Conservation (phyloP, 2,113 vertebrate species). For the Planiliza haematocheilus region DNA sequence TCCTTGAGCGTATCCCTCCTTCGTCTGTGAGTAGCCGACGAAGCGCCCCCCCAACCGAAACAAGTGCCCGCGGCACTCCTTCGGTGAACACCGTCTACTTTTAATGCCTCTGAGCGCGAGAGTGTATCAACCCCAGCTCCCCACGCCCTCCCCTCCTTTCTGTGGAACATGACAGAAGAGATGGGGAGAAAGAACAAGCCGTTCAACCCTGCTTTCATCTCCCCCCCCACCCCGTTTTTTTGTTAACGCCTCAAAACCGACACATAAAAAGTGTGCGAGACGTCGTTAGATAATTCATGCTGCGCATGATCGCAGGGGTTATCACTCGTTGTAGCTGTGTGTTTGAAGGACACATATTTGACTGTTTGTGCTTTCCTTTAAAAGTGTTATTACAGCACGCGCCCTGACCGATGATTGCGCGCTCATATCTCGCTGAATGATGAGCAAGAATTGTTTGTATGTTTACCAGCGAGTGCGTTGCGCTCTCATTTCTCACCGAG, state of each 20-base stretch:
- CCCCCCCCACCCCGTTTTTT: slow-evolving; percentile 22
- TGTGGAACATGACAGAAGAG: slow-evolving; percentile 55
- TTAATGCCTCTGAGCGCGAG: slow-evolving; percentile 10
- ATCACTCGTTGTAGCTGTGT: slow-evolving; percentile 6
- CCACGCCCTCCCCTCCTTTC: background rate
- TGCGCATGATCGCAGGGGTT: slow-evolving; percentile 3
- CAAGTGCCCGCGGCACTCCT: slow-evolving; percentile 22
- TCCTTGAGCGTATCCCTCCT: too few species aligned
- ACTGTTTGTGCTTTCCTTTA: slow-evolving; percentile 1
- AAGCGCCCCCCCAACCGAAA: too few species aligned
- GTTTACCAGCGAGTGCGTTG: slow-evolving; percentile 15
- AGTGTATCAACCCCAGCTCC: slow-evolving; percentile 50
- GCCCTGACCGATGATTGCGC: slow-evolving; percentile 16
- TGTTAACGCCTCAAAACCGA: slow-evolving; percentile 30
- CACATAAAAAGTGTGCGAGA: slow-evolving; percentile 1
- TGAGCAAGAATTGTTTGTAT: slow-evolving; percentile 19
- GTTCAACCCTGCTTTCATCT: slow-evolving; percentile 63
- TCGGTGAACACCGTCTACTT: background rate
- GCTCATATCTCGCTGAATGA: slow-evolving; percentile 4
- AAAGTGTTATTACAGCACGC: background rate
- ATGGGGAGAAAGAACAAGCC: slow-evolving; percentile 48
- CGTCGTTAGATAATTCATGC: slow-evolving; percentile 25
- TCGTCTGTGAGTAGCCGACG: too few species aligned
- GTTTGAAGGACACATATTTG: slow-evolving; percentile 23
- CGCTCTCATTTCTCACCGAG: background rate